Evolutionary conservation across 2,888 invertebrate species (phyloP).

Genomic region (Hirtodrosophila histrioides): DNA sequence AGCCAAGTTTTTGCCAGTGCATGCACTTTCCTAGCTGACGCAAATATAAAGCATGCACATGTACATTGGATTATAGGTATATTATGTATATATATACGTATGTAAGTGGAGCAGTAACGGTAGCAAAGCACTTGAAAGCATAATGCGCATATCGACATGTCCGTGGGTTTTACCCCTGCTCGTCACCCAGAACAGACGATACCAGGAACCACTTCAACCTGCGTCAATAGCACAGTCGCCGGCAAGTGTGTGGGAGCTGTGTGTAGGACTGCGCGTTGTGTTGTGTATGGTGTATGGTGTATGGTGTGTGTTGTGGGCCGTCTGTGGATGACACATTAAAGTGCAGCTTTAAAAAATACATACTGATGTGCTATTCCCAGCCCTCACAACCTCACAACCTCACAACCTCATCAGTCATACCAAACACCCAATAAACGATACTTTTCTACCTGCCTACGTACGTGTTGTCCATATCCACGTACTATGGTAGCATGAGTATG

Average conservation of each 20-base stretch:
- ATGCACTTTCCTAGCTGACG: slow-evolving; percentile 10
- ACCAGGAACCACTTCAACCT: slow-evolving; percentile 27
- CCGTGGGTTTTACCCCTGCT: slow-evolving; percentile 9
- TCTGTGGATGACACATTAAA: slow-evolving; percentile 54
- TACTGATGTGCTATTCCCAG: slow-evolving; percentile 10
- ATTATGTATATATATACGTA: not conserved
- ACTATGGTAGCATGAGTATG: not conserved
- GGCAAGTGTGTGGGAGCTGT: not conserved
- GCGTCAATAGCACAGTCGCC: slow-evolving; percentile 37
- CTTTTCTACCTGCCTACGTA: slow-evolving; percentile 10
- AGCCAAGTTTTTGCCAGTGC: slow-evolving; percentile 8
- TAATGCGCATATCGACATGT: slow-evolving; percentile 60
- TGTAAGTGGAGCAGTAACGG: slow-evolving; percentile 34
- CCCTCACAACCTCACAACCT: slow-evolving; percentile 11
- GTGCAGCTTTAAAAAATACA: slow-evolving; percentile 34
- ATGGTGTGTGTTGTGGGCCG: not conserved
- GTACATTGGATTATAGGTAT: not conserved
- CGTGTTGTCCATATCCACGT: not conserved
- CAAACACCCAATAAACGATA: slow-evolving; percentile 29
- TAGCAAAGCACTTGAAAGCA: slow-evolving; percentile 50
- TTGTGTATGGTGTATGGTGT: not conserved
- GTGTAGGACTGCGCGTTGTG: not conserved
- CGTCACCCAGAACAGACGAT: slow-evolving; percentile 10
- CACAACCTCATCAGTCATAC: slow-evolving; percentile 24
- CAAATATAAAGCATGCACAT: not conserved